Evolutionary conservation across 2,797 vertebrate genomes (phyloP), one percentile per base, ranked within the genome.

Genomic region (Thripadectes ignobilis): DNA sequence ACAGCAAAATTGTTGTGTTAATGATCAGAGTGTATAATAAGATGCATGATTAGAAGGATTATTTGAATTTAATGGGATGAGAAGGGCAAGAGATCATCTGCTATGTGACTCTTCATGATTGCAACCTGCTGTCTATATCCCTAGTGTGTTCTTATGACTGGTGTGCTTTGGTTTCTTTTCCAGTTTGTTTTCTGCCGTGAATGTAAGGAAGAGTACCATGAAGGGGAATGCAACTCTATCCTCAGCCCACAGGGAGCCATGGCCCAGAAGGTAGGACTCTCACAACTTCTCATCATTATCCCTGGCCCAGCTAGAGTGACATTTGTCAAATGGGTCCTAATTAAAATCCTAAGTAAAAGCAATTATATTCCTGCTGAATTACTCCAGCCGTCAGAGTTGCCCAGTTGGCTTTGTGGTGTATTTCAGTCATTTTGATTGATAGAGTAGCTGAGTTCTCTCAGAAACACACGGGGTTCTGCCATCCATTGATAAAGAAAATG

Each of bases 111-210:
- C 32, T 76, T 54, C 84, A 9, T 69, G 74, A 74, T 15, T 67
- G 75, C 83, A 94, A 58, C 89, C 78, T 95, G 59, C 92, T 92
- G 65, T 55, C 73, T 92, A 3, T 66, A 78, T 91, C 77, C 52
- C 81, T 69, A 63, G 85, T 69, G 61, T 68, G 61, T 73, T 85
- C 92, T 96, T 89, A 87, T 93, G 48, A 82, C 48, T 95, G 75
- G 14, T 71, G 20, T 80, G 49, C 84, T 93, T 73, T 93, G 51
- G 83, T 77, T 94, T 97, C 41, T 89, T 89, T 96, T 77, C 52
- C 95, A 98, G 97, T 98, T 98, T 6, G 80, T 98, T 34, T 99
- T 99, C 96, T 99, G 99, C 95, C 98, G 97, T 66, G 97, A 98
- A 88, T 99, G 99, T 89, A 98, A 98, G 92, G 98, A 98, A 74